Percentiles rank a stretch among this genome's conserved stretches.
These are phyloP conservation scores for pig (Sus scrofa) DNA, from an alignment of 2,113 vertebrate genomes.

Conservation along the genomic window DNA sequence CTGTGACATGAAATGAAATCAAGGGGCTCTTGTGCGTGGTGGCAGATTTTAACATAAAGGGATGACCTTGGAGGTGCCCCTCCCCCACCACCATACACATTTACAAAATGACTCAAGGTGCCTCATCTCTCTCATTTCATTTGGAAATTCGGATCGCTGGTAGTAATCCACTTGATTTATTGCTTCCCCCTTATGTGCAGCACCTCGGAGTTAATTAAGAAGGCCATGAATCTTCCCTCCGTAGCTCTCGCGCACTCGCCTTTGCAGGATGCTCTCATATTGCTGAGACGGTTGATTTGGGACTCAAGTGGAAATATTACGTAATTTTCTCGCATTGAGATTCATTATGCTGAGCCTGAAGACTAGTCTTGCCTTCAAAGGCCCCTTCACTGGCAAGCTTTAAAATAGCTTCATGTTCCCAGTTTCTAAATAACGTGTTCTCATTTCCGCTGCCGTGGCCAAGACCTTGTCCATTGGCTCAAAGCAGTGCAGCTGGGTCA, in stretches of 20 bases:
- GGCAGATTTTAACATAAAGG: conserved; percentile 45
- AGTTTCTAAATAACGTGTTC: conserved; percentile 64
- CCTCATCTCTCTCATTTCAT: conserved; percentile 73
- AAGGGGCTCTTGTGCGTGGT: neutral
- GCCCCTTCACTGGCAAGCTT: conserved; percentile 61
- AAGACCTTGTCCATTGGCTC: conserved; percentile 51
- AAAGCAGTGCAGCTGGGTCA: neutral
- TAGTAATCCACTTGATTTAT: conserved; percentile 81
- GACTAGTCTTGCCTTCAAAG: conserved; percentile 65
- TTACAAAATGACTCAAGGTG: conserved; percentile 74
- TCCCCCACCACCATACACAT: conserved; percentile 53
- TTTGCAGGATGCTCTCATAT: conserved; percentile 53
- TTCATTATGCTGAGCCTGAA: conserved; percentile 73
- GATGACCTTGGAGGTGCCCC: conserved; percentile 68
- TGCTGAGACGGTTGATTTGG: conserved; percentile 73
- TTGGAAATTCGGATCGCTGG: conserved; percentile 66
- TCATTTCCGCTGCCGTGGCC: conserved; percentile 68
- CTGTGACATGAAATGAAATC: conserved; percentile 28
- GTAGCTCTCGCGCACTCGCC: conserved; percentile 43
- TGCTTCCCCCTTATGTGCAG: conserved; percentile 55
- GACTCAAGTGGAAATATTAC: conserved; percentile 76
- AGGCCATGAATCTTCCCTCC: conserved; percentile 73
- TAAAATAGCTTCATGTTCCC: conserved; percentile 41
- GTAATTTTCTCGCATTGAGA: conserved; percentile 80
- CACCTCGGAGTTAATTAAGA: conserved; percentile 78